A percentile compares a stretch with the other conserved stretches of the same genome.
Conservation (phyloP, 2,113 vertebrate species). For the Rhinichthys klamathensis region DNA sequence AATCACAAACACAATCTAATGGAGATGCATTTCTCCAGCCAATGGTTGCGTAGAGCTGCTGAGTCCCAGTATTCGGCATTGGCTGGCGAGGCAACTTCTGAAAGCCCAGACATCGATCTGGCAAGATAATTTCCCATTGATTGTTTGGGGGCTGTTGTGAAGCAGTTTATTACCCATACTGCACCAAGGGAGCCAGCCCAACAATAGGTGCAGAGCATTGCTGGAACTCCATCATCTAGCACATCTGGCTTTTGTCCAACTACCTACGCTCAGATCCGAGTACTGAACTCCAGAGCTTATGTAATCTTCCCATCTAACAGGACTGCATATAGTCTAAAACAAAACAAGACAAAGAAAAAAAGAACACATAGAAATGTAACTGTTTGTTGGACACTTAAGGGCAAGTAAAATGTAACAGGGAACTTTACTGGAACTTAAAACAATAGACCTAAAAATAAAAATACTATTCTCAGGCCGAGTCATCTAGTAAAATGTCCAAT, state of each 20-base stretch:
- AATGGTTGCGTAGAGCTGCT: slow-evolving; percentile 70
- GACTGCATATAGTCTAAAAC: not conserved
- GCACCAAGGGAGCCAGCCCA: slow-evolving; percentile 74
- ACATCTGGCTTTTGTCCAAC: not conserved
- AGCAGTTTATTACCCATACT: slow-evolving; percentile 79
- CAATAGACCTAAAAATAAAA: not conserved
- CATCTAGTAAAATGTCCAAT: not conserved
- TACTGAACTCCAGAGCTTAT: slow-evolving; percentile 1
- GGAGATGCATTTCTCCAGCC: slow-evolving; percentile 51
- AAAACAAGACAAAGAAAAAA: not conserved
- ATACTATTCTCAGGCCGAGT: not conserved
- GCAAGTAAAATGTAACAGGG: not conserved
- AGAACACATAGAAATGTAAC: not conserved
- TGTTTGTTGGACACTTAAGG: not conserved
- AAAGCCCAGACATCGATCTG: slow-evolving; percentile 76
- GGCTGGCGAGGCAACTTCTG: slow-evolving; percentile 65
- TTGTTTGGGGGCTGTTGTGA: slow-evolving; percentile 77
- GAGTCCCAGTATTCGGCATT: slow-evolving; percentile 71
- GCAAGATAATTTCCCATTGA: slow-evolving; percentile 82
- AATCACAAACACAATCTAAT: slow-evolving; percentile 16
- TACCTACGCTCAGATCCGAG: slow-evolving; percentile 39
- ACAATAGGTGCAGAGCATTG: slow-evolving; percentile 70
- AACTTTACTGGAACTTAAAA: not conserved
- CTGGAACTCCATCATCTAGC: slow-evolving; percentile 61
- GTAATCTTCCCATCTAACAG: not conserved